Base-by-base conservation (phyloP, 2,113 vertebrate genomes). In the Physeter macrocephalus region DNA sequence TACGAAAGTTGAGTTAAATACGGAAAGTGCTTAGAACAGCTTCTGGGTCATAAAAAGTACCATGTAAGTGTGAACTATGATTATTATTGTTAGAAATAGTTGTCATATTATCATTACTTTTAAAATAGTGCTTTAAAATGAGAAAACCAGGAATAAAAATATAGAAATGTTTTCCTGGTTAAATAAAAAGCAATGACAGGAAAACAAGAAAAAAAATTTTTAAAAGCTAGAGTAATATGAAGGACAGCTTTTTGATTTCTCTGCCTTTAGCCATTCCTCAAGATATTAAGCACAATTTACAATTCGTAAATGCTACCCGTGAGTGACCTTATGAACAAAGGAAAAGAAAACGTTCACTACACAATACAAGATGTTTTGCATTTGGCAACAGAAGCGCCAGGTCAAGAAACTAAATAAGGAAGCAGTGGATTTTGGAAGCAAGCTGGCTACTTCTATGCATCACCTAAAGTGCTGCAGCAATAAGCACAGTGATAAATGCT, bases 221-320 rank as follows among this genome's bases (percentile, higher is more conserved):
- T 34, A 3, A 29, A 91, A 77, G 27, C 5, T 85, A 41, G 4
- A 85, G 6, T 82, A 95, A 72, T 66, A 2, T 69, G 57, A 96
- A 94, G 54, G 97, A 88, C 41, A 93, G 90, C 90, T 61, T 66
- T 97, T 97, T 75, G 3, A 14, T 43, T 98, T 83, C 27, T 98
- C 88, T 95, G 95, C 87, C 78, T 97, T 98, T 97, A 98, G 96
- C 91, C 88, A 89, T 91, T 78, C 86, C 54, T 97, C 98, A 97
- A 97, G 85, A 88, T 88, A 90, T 52, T 74, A 49, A 88, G 21
- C 69, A 89, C 81, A 97, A 97, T 82, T 85, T 1, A 88, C 4
- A 82, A n/a, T 66, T 67, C 92, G 95, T 61, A 0, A 82, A 72
- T 96, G 93, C 82, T n/a, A 71, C 77, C 69, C 94, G 75, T 95